Evolutionary conservation across 2,888 invertebrate species (phyloP).

Genomic region (Sinohyriopsis cumingii): DNA sequence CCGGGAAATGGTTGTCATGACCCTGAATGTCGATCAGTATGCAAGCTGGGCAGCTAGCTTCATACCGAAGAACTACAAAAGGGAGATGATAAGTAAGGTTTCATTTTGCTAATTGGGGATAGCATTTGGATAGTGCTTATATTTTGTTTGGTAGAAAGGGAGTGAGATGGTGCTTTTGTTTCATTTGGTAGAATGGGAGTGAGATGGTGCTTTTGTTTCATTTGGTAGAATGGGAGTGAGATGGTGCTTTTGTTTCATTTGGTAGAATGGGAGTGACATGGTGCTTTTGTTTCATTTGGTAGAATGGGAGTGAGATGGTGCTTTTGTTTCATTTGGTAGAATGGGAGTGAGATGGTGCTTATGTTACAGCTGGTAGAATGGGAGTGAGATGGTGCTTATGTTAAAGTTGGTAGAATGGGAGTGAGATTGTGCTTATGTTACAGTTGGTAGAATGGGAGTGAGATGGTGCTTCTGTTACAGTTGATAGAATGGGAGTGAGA

Average conservation of each 20-base stretch:
- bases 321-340: neutral
- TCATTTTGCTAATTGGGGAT: conserved; percentile 1
- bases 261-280: neutral
- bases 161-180: neutral
- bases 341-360: neutral
- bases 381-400: neutral
- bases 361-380: neutral
- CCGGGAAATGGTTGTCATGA: conserved; percentile 53
- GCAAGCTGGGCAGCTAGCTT: conserved; percentile 58
- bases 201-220: neutral
- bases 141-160: neutral
- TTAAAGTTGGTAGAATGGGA: neutral
- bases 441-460: neutral
- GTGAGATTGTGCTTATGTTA: neutral
- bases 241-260: neutral
- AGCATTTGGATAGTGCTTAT: neutral
- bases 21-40: conserved; percentile 54
- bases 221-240: neutral
- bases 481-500: neutral
- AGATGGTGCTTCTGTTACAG: neutral
- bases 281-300: neutral
- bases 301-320: neutral
- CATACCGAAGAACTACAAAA: conserved; percentile 50
- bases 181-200: neutral
- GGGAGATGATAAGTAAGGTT: conserved; percentile 28